Evolutionary conservation across 2,113 vertebrate species (phyloP), one percentile per base, ranked within the genome.

Genomic region (Sceloporus undulatus): DNA sequence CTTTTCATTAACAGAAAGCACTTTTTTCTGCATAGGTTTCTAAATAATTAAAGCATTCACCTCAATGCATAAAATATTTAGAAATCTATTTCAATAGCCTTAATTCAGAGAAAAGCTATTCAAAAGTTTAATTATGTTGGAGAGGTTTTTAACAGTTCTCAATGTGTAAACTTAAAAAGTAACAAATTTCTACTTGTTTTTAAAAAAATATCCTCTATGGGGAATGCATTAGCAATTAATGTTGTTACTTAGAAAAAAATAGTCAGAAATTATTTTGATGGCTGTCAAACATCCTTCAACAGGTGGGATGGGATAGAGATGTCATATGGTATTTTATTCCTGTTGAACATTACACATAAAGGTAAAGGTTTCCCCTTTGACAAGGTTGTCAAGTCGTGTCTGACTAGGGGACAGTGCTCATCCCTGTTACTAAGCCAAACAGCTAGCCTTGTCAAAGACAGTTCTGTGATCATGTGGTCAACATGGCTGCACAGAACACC

Each of bases 81-180:
- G 75, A 84, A 78, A 56, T 87, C 86, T 90, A 56, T 92, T 90
- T 90, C 79, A 85, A 65, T 85, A 62, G 0, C 1, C 79, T 77
- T 73, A 91, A 29, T 19, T 93, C 65, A 89, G 68, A 1, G 91
- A 92, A 89, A 0, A 80, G 0, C 38, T 66, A 85, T 90, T 88
- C 82, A 81, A 75, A 79, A 0, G 4, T 77, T 87, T 84, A 65
- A 76, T 91, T 91, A 65, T 1, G 59, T 89, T 91, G 40, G 86
- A 85, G 88, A 84, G 0, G 2, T 0, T 85, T 76, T 73, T 81
- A 89, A 42, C 7, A 79, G 65, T 38, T 1, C 3, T 83, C 75
- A 56, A 73, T 56, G 8, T 79, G 75, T 87, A 52, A 91, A 11
- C 1, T 86, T 85, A 38, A 40, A 16, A 21, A 48, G 70, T 89